Conservation (phyloP, 2,888 invertebrate genomes). For the Drosophila stalkeri region DNA sequence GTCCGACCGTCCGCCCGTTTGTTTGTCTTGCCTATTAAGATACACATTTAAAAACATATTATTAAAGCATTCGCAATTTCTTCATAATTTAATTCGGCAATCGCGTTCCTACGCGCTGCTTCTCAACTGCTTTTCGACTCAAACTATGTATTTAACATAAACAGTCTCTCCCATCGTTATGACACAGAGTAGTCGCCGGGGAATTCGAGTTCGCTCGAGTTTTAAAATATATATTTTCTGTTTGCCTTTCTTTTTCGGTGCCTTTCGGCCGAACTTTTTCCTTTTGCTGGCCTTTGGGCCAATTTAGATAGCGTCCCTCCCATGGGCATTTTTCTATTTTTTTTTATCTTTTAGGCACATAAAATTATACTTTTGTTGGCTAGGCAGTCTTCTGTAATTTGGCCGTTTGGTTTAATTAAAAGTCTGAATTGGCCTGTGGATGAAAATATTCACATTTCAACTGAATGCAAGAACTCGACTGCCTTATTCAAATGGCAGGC, state of each 20-base stretch:
- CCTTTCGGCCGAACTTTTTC: constrained; percentile 52
- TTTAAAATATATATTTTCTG: constrained; percentile 40
- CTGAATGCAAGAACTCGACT: constrained; percentile 6
- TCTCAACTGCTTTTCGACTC: constrained; percentile 1
- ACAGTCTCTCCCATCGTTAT: constrained; percentile 65
- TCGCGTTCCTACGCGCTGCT: constrained; percentile 3
- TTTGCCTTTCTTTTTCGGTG: constrained; percentile 22
- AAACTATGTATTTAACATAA: constrained; percentile 77
- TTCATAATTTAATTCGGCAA: constrained; percentile 73
- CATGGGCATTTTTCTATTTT: constrained; percentile 49
- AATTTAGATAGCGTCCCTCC: constrained; percentile 69
- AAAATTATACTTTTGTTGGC: constrained; percentile 68
- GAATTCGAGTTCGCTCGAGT: constrained; percentile 48
- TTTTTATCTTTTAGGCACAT: constrained; percentile 64
- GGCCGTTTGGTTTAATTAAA: constrained; percentile 68
- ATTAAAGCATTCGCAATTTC: constrained; percentile 76
- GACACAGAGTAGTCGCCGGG: constrained; percentile 46
- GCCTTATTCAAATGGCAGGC: constrained; percentile 9
- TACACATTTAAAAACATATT: constrained; percentile 62
- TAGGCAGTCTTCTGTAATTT: constrained; percentile 31
- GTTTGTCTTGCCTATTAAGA: constrained; percentile 14
- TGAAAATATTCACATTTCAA: constrained; percentile 3
- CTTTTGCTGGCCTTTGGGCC: constrained; percentile 45
- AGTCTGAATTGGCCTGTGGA: constrained; percentile 25
- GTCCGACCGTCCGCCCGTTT: background rate